Evolutionary conservation across 2,797 vertebrate species (phyloP).

Genomic region (Smutsia gigantea): DNA sequence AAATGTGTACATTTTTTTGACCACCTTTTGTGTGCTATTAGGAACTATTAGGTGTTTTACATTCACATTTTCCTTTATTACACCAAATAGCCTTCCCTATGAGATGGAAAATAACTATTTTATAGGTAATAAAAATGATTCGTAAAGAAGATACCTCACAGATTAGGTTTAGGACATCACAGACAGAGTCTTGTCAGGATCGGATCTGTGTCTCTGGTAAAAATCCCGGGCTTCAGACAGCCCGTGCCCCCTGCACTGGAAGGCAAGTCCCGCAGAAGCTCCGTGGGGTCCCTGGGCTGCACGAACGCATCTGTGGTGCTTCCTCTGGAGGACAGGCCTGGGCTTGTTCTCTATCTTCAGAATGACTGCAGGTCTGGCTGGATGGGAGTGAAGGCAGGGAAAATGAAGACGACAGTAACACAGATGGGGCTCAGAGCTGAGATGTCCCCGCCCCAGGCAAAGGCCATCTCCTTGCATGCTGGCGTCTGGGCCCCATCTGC

Average conservation of each 20-base stretch:
- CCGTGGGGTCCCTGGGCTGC: not conserved
- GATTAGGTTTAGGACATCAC: not conserved
- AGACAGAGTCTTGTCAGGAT: not conserved
- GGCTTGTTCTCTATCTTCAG: not conserved
- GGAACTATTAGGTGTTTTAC: not conserved
- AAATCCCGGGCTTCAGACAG: not conserved
- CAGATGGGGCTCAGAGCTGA: not conserved
- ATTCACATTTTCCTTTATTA: not conserved
- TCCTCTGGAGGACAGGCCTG: not conserved
- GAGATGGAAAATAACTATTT: not conserved
- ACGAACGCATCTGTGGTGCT: accelerated
- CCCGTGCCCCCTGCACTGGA: not conserved
- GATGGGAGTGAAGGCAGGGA: not conserved
- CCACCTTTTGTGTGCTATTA: not conserved
- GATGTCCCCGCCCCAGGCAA: not conserved
- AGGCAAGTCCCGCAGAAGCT: not conserved
- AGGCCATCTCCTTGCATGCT: accelerated
- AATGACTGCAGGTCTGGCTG: not conserved
- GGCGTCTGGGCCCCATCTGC: not conserved
- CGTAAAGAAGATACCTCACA: not conserved
- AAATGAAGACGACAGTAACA: not conserved
- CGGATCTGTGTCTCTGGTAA: not conserved
- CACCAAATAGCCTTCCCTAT: not conserved
- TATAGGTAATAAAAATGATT: not conserved
- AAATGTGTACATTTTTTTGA: not conserved